phyloP scores from a whole-genome alignment of 2,888 invertebrate genomes.

The Phlogophora meticulosa region DNA sequence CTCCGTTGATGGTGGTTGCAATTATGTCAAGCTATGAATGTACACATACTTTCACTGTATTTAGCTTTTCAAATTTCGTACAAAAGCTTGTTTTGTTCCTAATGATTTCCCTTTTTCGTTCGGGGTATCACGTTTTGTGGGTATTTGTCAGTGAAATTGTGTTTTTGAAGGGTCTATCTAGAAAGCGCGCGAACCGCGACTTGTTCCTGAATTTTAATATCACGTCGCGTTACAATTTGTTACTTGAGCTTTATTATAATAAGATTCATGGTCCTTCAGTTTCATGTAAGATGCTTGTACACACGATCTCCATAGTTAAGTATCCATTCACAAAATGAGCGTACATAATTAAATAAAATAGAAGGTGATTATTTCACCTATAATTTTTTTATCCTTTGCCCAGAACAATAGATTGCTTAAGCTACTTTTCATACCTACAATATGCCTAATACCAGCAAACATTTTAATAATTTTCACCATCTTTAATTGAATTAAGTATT shows the following conservation, averaged over 20 bases:
- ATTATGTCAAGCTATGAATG: slow-evolving; percentile 78
- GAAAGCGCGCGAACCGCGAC: slow-evolving; percentile 45
- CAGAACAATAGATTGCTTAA: background rate
- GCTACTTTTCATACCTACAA: background rate
- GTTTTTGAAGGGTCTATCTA: slow-evolving; percentile 59
- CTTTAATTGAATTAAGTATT: slow-evolving; percentile 8
- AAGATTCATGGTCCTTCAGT: slow-evolving; percentile 31
- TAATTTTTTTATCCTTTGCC: too few relatives aligned
- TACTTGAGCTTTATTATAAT: slow-evolving; percentile 38
- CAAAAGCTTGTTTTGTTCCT: slow-evolving; percentile 60
- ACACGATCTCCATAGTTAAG: too few relatives aligned
- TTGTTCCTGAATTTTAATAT: slow-evolving; percentile 61
- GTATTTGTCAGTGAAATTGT: slow-evolving; percentile 60
- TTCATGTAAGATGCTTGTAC: slow-evolving; percentile 13
- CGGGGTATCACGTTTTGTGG: slow-evolving; percentile 44
- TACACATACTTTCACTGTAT: slow-evolving; percentile 70
- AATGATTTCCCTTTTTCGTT: slow-evolving; percentile 60
- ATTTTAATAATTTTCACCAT: slow-evolving; percentile 12
- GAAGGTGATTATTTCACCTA: too few relatives aligned
- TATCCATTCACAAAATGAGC: too few relatives aligned
- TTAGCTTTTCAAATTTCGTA: slow-evolving; percentile 64
- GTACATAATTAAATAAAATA: too few relatives aligned
- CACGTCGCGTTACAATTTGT: slow-evolving; percentile 55
- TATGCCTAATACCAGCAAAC: background rate
- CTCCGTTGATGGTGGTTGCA: slow-evolving; percentile 83